phyloP scores from a whole-genome alignment of 2,888 invertebrate species.

The Netelia fuscicornis region DNA sequence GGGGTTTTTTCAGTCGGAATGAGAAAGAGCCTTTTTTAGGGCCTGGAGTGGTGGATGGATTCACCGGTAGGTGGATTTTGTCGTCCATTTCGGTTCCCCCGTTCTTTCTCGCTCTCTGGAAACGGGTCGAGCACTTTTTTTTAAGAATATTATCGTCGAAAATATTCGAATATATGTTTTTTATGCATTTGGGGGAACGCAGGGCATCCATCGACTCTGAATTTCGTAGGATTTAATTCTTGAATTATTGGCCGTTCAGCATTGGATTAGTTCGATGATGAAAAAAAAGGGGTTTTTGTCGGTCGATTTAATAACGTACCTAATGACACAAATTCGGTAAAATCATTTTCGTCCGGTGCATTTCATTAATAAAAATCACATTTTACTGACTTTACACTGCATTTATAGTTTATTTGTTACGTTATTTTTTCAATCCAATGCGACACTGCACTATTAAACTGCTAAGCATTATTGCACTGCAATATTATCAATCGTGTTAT shows the following conservation, averaged over 20 bases:
- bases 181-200: not conserved
- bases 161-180: not conserved
- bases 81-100: conserved; percentile 29
- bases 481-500: not conserved
- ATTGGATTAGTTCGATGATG: not conserved
- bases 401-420: too few species aligned
- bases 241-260: not conserved
- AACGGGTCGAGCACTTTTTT: not conserved
- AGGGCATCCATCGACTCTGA: not conserved
- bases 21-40: conserved; percentile 23
- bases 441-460: too few species aligned
- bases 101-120: conserved; percentile 1
- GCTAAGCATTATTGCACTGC: too few species aligned
- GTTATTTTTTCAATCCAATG: too few species aligned
- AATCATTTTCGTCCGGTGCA: too few species aligned
- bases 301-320: not conserved
- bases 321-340: too few species aligned
- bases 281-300: not conserved
- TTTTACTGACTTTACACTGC: too few species aligned
- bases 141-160: not conserved
- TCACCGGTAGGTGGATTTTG: conserved; percentile 10
- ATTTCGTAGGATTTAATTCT: not conserved
- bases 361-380: too few species aligned
- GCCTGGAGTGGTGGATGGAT: conserved; percentile 2
- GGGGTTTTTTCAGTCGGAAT: conserved; percentile 39